phyloP scores from a whole-genome alignment of 2,113 vertebrate species.

The Cariama cristata region DNA sequence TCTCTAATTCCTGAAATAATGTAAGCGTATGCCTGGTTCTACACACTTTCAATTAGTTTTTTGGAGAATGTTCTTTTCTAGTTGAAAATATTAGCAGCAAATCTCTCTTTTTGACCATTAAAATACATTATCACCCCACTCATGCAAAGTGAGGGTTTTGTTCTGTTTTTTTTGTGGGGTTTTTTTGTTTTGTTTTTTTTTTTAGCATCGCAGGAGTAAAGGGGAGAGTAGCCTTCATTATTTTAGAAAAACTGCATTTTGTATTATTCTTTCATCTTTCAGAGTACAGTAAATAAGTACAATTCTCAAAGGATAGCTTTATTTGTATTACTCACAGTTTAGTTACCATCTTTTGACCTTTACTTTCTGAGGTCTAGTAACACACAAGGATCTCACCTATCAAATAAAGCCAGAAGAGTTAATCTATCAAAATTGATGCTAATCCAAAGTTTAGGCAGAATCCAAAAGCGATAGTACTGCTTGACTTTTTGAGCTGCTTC shows the following conservation, averaged over 20 bases:
- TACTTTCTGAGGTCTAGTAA: neutral
- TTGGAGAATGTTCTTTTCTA: neutral
- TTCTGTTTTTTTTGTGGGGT: too few relatives aligned
- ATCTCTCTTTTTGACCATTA: neutral
- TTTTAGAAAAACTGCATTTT: neutral
- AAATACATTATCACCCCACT: fast-evolving
- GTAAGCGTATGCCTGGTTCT: neutral
- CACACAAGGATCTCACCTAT: slow-evolving; percentile 82
- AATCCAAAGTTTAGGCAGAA: slow-evolving; percentile 95
- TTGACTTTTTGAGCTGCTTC: slow-evolving; percentile 87
- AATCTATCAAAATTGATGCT: slow-evolving; percentile 97
- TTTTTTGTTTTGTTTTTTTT: neutral
- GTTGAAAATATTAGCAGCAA: neutral
- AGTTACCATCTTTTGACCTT: neutral
- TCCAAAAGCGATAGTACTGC: slow-evolving; percentile 97
- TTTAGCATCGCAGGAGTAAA: neutral
- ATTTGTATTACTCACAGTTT: neutral
- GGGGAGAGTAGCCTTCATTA: neutral
- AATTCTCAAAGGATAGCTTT: neutral
- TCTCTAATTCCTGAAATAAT: neutral
- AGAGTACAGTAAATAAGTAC: neutral
- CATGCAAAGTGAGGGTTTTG: fast-evolving
- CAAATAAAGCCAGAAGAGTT: slow-evolving; percentile 95
- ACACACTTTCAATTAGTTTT: neutral
- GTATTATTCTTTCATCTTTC: neutral